A percentile compares a stretch with the other conserved stretches of the same genome.
These are phyloP conservation scores for Arctopsyche grandis DNA, from an alignment of 1,140 invertebrate genomes.

Conservation along the genomic window DNA sequence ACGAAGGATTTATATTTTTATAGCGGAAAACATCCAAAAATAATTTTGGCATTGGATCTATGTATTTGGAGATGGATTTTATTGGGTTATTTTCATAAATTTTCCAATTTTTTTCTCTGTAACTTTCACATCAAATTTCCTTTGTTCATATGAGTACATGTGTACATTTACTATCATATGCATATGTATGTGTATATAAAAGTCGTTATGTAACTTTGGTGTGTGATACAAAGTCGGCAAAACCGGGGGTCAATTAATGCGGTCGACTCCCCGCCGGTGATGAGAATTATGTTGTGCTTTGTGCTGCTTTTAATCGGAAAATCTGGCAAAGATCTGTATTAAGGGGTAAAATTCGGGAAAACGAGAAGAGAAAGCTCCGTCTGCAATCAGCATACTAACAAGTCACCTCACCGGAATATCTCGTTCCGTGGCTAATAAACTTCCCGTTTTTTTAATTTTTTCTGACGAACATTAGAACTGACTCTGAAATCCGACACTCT, in stretches of 20 bases:
- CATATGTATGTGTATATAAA: too few species aligned
- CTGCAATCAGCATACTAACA: constrained; percentile 2
- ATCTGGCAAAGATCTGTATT: background rate
- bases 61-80: too few species aligned
- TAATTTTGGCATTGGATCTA: too few species aligned
- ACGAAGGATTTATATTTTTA: too few species aligned
- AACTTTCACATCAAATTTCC: too few species aligned
- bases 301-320: background rate
- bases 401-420: background rate
- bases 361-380: background rate
- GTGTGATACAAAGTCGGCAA: too few species aligned
- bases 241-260: background rate
- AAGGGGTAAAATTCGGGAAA: background rate
- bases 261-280: background rate
- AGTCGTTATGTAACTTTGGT: too few species aligned
- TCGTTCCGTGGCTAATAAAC: background rate
- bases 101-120: too few species aligned
- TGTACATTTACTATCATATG: too few species aligned
- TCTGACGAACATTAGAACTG: background rate
- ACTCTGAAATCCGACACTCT: background rate
- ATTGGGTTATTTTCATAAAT: too few species aligned
- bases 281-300: background rate
- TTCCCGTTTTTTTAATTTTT: background rate
- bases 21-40: too few species aligned
- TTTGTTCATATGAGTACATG: too few species aligned